These are phyloP conservation scores for Pimpla rufipes DNA, from an alignment of 2,888 invertebrate genomes.

Conservation along the genomic window DNA sequence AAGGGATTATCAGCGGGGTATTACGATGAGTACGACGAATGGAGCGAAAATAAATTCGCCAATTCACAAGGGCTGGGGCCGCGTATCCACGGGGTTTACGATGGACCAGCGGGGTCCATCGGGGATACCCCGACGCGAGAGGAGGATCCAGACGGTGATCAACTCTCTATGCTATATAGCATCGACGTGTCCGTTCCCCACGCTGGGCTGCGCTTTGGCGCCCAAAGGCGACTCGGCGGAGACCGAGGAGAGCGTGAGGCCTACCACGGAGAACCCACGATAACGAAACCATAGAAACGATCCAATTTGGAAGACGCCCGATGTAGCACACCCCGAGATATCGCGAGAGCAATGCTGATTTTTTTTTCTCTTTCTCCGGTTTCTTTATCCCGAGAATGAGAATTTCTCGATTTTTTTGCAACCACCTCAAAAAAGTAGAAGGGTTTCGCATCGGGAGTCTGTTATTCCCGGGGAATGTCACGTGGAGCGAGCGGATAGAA, in stretches of 20 bases:
- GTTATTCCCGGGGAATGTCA: slow-evolving; percentile 6
- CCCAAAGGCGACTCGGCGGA: slow-evolving; percentile 28
- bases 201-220: background rate
- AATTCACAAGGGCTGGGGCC: background rate
- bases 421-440: slow-evolving; percentile 35
- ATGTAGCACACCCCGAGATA: slow-evolving; percentile 33
- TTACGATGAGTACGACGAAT: slow-evolving; percentile 24
- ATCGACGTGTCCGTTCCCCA: slow-evolving; percentile 19
- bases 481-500: slow-evolving; percentile 39
- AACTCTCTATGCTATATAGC: background rate
- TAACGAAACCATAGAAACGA: slow-evolving; percentile 55
- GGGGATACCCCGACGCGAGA: background rate
- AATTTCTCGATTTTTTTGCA: slow-evolving; percentile 6
- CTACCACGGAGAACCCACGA: slow-evolving; percentile 26
- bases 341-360: slow-evolving; percentile 43
- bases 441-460: slow-evolving; percentile 41
- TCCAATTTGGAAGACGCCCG: slow-evolving; percentile 49
- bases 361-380: slow-evolving; percentile 44
- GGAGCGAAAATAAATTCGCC: slow-evolving; percentile 2
- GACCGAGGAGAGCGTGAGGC: slow-evolving; percentile 11
- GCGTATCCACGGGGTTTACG: slow-evolving; percentile 1
- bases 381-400: background rate
- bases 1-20: slow-evolving; percentile 2
- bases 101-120: slow-evolving; percentile 6
- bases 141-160: slow-evolving; percentile 7